Evolutionary conservation across 2,113 vertebrate species (phyloP), one percentile per base, ranked within the genome.

Genomic region (Centropus bengalensis): DNA sequence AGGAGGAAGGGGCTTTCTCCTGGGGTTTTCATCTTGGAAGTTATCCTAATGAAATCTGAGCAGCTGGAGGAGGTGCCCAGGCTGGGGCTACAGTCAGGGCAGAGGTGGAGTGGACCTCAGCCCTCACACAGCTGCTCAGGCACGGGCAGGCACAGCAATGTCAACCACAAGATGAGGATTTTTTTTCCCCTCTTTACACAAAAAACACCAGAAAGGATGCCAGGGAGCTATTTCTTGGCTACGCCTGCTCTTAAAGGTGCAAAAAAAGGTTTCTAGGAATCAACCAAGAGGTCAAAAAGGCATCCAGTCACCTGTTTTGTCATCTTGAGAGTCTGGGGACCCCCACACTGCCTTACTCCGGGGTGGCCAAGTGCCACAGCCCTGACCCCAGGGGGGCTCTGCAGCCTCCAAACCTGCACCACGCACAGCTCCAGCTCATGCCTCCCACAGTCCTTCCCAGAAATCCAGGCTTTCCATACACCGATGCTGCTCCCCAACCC

Each of bases 241-340:
- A 28, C 68, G 64, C 1, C 4, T 8, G 28, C 18, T 60, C 21
- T 42, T 30, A 9, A 8, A 42, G 42, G 32, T 3, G 38, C 3
- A 32, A 64, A 13, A 20, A 14, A 5, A 54, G 21, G 16, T 27
- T 67, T 62, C 32, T 36, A 17, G 38, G 33, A 22, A 51, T 59
- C 4, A 24, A 63, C 10, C 12, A n/a, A 16, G n/a, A 67, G 21
- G 26, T 51, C 68, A 4, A 45, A 60, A 56, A 58, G 10, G 36
- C 4, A 1, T 3, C 36, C n/a, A 11, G 30, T 14, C 58, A 24
- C 40, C 8, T 7, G 0, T 14, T 38, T 16, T 1, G 15, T 0
- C 28, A n/a, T 26, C 3, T 45, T 22, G 22, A 19, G 62, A 91
- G 22, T 40, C 20, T 17, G 3, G 49, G 33, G 26, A 87, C 5